Evolutionary conservation across 1,140 invertebrate genomes (phyloP), one percentile per base, ranked within the genome.

Genomic region (Drosophila arawakana): DNA sequence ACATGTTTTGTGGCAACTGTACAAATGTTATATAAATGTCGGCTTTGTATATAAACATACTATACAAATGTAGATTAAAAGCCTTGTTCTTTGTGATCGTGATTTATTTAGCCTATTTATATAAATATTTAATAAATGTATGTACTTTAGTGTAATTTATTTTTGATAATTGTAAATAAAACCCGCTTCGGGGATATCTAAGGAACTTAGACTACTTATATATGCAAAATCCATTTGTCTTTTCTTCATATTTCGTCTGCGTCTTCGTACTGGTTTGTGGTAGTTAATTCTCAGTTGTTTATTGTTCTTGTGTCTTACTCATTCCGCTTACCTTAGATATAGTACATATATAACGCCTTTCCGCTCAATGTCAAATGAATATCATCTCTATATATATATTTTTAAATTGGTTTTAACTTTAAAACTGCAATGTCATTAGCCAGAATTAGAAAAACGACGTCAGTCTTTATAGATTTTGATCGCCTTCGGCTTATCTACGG

Each of bases 141-240:
- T 76, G 69, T 63, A 78, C 34, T 37, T 46, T 55, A 55, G 35
- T 50, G 58, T 57, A 81, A 39, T 30, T 77, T 71, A 76, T 73
- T 66, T 76, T 85, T 74, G 47, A 72, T 71, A 62, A 66, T 69
- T 85, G 81, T 84, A 85, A 84, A 84, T 84, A 84, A 84, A 84
- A 81, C 21, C 60, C 70, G 18, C 46, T 63, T 61, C 35, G 49
- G 57, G 49, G 30, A 65, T 75, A 71, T 70, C 52, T 67, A 68
- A 70, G 58, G 50, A 66, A 78, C 54, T 67, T 54, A 58, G 50
- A 58, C 30, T 21, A 74, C 41, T 72, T 72, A 68, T 37, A 66
- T 66, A 73, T 71, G 61, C 62, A 43, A 60, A 78, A 66, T 73
- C 60, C 65, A 68, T 82, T 70, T 62, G 68, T 79, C 39, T 79